Evolutionary conservation across 2,888 invertebrate genomes (phyloP).

Genomic region (Ophion slaviceki): DNA sequence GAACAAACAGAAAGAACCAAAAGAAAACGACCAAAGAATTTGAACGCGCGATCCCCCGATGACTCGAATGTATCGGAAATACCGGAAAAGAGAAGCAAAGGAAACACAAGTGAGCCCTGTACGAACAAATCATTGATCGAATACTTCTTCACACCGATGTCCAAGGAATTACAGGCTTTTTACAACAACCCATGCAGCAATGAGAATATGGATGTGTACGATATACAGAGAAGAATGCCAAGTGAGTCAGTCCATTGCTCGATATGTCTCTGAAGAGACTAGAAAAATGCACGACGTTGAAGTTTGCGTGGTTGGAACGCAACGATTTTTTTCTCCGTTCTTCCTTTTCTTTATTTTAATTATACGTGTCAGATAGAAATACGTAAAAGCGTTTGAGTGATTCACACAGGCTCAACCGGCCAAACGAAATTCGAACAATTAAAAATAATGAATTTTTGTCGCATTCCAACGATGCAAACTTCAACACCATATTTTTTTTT

Average conservation of each 20-base stretch:
- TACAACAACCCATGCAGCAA: conserved; percentile 88
- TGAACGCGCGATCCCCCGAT: background rate
- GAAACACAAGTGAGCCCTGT: background rate
- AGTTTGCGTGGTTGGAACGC: background rate
- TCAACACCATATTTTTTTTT: too few relatives aligned
- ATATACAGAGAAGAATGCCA: conserved; percentile 87
- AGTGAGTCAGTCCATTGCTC: conserved; percentile 83
- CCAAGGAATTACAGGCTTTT: conserved; percentile 86
- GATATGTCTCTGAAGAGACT: background rate
- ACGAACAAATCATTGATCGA: conserved; percentile 65
- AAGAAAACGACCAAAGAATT: conserved; percentile 40
- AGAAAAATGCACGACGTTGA: too few relatives aligned
- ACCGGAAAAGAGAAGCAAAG: conserved; percentile 44
- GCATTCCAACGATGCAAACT: too few relatives aligned
- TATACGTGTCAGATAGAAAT: too few relatives aligned
- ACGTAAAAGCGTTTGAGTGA: too few relatives aligned
- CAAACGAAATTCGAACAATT: too few relatives aligned
- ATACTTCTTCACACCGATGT: conserved; percentile 76
- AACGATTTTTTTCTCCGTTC: too few relatives aligned
- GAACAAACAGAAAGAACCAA: background rate
- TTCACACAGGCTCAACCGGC: too few relatives aligned
- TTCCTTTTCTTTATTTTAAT: too few relatives aligned
- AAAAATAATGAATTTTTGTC: too few relatives aligned
- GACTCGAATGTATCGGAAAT: conserved; percentile 21
- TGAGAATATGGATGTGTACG: conserved; percentile 86